These are phyloP conservation scores for Dicentrarchus labrax DNA, from an alignment of 2,113 vertebrate genomes.

Conservation along the genomic window DNA sequence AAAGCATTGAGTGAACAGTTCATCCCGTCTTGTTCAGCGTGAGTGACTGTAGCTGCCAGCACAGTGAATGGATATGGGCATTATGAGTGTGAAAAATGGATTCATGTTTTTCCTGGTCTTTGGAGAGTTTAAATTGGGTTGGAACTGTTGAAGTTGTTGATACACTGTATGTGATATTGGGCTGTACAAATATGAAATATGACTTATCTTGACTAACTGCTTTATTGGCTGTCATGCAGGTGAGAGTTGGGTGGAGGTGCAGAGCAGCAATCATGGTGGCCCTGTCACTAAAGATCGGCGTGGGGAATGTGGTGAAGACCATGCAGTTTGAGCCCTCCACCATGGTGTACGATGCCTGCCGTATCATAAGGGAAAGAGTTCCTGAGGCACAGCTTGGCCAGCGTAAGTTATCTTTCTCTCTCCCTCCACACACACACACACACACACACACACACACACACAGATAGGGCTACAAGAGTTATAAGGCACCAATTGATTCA, in stretches of 20 bases:
- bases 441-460: not conserved
- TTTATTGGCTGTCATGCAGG: slow-evolving; percentile 47
- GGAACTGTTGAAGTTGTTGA: not conserved
- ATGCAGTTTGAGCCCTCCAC: slow-evolving; percentile 99
- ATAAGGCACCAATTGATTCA: too few species aligned
- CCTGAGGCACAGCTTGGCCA: slow-evolving; percentile 95
- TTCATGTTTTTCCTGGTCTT: not conserved
- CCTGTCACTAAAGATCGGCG: slow-evolving; percentile 97
- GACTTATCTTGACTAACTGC: not conserved
- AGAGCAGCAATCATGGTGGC: slow-evolving; percentile 93
- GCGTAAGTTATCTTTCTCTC: slow-evolving; percentile 86
- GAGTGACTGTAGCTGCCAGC: too few species aligned
- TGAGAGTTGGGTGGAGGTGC: slow-evolving; percentile 70
- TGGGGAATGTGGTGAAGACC: slow-evolving; percentile 98
- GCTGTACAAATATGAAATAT: too few species aligned
- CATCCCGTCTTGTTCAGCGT: too few species aligned
- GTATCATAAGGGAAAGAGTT: slow-evolving; percentile 95
- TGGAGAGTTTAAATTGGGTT: not conserved
- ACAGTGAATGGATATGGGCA: too few species aligned
- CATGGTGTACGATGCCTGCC: slow-evolving; percentile 97
- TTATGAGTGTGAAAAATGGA: too few species aligned
- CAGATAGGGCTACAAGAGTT: not conserved
- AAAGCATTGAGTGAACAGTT: too few species aligned
- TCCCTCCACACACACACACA: not conserved
- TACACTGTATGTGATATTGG: not conserved